Percentiles rank a stretch among this genome's conserved stretches.
phyloP scores from a whole-genome alignment of 2,797 vertebrate species.

The Anguilla anguilla region DNA sequence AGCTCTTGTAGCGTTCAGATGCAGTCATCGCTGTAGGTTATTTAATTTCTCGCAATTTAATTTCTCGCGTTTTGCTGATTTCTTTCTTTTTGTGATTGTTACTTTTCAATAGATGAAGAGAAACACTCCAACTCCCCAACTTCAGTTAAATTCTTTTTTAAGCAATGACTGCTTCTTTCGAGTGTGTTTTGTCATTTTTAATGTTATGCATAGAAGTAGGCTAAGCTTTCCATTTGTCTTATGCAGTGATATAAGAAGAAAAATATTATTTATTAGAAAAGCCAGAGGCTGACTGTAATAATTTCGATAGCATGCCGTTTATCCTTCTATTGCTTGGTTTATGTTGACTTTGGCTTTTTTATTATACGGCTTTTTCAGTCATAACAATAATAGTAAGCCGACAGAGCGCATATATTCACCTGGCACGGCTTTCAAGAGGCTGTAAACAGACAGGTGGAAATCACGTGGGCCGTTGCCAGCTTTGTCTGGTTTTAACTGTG shows the following conservation, averaged over 20 bases:
- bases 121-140: neutral
- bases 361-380: neutral
- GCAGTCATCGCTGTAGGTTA: neutral
- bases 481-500: neutral
- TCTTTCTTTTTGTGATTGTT: neutral
- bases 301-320: neutral
- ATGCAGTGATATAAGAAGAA: neutral
- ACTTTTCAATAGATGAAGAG: neutral
- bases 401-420: neutral
- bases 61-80: neutral
- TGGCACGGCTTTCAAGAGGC: slow-evolving; percentile 19
- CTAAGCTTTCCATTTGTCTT: neutral
- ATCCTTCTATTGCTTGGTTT: neutral
- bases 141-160: neutral
- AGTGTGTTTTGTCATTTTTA: neutral
- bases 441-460: slow-evolving; percentile 39
- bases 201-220: neutral
- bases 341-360: neutral
- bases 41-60: neutral
- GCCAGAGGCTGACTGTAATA: neutral
- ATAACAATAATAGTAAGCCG: neutral
- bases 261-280: neutral
- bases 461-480: slow-evolving; percentile 26
- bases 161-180: neutral
- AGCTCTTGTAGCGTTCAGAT: neutral